These are phyloP conservation scores for Chironomus riparius DNA, from an alignment of 2,888 invertebrate species.

Conservation along the genomic window DNA sequence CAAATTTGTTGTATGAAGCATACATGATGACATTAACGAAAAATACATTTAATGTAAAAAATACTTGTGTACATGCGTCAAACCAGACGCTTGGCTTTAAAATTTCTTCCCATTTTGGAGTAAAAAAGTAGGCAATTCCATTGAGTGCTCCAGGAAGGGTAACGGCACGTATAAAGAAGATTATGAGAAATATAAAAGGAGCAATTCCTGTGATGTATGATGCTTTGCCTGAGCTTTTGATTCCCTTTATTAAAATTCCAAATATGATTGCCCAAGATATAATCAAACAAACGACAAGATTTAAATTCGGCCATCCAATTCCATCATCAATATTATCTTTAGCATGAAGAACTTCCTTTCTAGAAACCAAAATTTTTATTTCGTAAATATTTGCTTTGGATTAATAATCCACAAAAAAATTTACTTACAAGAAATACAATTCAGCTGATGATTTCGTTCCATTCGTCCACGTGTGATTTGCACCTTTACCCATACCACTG, in stretches of 20 bases:
- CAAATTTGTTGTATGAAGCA: conserved; percentile 52
- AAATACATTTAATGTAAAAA: conserved; percentile 54
- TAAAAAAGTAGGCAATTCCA: conserved; percentile 57
- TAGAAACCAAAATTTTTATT: conserved; percentile 31
- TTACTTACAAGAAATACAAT: conserved; percentile 43
- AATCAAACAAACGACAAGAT: conserved; percentile 43
- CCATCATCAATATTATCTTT: conserved; percentile 46
- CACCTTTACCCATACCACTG: background rate
- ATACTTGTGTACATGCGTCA: conserved; percentile 55
- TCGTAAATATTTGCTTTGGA: too few species aligned
- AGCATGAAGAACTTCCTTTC: conserved; percentile 47
- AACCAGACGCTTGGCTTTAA: conserved; percentile 54
- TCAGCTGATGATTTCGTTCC: conserved; percentile 39
- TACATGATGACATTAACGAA: conserved; percentile 56
- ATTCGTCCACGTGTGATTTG: background rate
- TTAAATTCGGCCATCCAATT: conserved; percentile 49
- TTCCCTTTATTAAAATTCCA: conserved; percentile 46
- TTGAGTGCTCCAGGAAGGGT: conserved; percentile 52
- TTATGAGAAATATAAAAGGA: conserved; percentile 56
- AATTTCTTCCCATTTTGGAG: conserved; percentile 55
- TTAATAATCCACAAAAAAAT: too few species aligned
- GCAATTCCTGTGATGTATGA: conserved; percentile 66
- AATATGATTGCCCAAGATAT: conserved; percentile 47
- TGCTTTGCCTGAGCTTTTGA: conserved; percentile 56
- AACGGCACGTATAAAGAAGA: conserved; percentile 52